A percentile compares a stretch with the other conserved stretches of the same genome.
Conservation (phyloP, 2,113 vertebrate species). For the Channa argus region DNA sequence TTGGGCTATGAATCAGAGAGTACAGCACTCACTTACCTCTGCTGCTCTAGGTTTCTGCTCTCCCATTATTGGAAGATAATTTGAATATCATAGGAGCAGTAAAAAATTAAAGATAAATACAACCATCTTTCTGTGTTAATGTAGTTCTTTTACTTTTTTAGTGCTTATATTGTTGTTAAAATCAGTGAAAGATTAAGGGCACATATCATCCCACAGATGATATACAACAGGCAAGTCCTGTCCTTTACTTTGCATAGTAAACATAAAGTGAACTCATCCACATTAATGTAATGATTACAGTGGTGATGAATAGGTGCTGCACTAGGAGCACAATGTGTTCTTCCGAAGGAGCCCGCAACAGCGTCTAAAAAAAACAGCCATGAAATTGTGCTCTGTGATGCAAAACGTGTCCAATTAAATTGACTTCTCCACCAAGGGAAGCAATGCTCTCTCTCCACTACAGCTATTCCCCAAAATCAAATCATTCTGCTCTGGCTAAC, state of each 20-base stretch:
- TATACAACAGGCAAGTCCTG: slow-evolving; percentile 5
- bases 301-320: slow-evolving; percentile 50
- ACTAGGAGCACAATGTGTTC: slow-evolving; percentile 23
- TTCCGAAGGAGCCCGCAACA: slow-evolving; percentile 36
- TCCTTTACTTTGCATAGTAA: slow-evolving; percentile 35
- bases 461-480: slow-evolving; percentile 56
- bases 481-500: slow-evolving; percentile 45
- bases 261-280: slow-evolving; percentile 30
- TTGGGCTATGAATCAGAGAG: slow-evolving; percentile 31
- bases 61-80: slow-evolving; percentile 1
- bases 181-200: slow-evolving; percentile 23
- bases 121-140: neutral
- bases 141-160: slow-evolving; percentile 17
- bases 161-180: slow-evolving; percentile 21
- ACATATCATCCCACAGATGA: neutral
- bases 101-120: slow-evolving; percentile 12
- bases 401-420: slow-evolving; percentile 60
- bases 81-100: neutral
- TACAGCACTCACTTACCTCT: slow-evolving; percentile 19
- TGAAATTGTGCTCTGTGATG: slow-evolving; percentile 45
- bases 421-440: slow-evolving; percentile 34
- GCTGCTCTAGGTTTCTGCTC: slow-evolving; percentile 17
- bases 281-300: slow-evolving; percentile 40
- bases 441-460: slow-evolving; percentile 27
- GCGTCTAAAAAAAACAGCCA: slow-evolving; percentile 7